Evolutionary conservation across 2,888 invertebrate genomes (phyloP).

Genomic region (Tiliacea citrago): DNA sequence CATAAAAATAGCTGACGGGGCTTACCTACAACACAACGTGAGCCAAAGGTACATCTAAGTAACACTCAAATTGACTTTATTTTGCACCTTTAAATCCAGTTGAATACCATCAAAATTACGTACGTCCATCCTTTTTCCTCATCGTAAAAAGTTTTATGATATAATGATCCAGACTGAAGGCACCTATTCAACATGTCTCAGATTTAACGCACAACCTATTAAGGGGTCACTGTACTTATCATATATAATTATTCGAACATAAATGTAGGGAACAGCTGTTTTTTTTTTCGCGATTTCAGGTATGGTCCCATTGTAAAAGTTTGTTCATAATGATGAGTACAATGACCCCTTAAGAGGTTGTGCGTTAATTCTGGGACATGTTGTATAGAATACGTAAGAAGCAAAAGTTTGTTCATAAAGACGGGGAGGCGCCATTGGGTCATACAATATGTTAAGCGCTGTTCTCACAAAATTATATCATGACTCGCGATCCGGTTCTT

Average conservation of each 20-base stretch:
- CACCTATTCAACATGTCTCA: not conserved
- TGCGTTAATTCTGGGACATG: no score
- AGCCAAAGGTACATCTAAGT: no score
- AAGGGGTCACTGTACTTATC: no score
- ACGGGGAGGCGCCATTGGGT: constrained; percentile 49
- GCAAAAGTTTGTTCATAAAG: constrained; percentile 51
- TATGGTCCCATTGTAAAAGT: no score
- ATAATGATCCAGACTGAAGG: constrained; percentile 23
- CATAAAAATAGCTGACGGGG: not conserved
- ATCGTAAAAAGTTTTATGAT: constrained; percentile 30
- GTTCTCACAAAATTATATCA: constrained; percentile 45
- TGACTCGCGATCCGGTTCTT: constrained; percentile 35
- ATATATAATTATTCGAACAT: no score
- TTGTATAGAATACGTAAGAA: constrained; percentile 30
- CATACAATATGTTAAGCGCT: constrained; percentile 51
- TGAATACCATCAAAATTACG: not conserved
- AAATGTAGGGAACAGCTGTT: no score
- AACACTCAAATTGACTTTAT: not conserved
- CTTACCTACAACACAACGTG: not conserved
- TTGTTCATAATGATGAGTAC: no score
- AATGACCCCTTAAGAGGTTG: no score
- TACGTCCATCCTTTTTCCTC: not conserved
- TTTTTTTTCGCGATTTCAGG: no score
- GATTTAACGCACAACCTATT: no score
- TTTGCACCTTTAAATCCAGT: not conserved